Percentiles rank a stretch among this genome's conserved stretches.
phyloP scores from a whole-genome alignment of 2,797 vertebrate species.

The Phataginus tetradactyla region DNA sequence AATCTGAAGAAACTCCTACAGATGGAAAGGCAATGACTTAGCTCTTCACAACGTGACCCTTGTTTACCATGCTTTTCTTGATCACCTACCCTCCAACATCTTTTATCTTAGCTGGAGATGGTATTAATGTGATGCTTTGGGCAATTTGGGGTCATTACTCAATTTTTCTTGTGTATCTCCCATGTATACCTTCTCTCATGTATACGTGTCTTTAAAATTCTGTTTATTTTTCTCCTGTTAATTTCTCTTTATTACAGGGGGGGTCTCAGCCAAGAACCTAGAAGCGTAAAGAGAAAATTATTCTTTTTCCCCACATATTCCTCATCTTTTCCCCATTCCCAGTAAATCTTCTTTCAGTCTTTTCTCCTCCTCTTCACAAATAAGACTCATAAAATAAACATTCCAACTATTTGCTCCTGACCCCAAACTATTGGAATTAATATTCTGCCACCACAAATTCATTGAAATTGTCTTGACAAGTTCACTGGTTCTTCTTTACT shows the following conservation, averaged over 20 bases:
- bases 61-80: not conserved
- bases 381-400: not conserved
- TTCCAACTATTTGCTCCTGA: not conserved
- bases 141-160: not conserved
- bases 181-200: not conserved
- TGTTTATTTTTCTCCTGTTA: not conserved
- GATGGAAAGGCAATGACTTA: not conserved
- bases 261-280: not conserved
- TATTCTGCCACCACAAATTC: not conserved
- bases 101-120: not conserved
- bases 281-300: not conserved
- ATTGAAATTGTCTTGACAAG: not conserved
- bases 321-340: not conserved
- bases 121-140: not conserved
- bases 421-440: not conserved
- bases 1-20: not conserved
- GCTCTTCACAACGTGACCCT: not conserved
- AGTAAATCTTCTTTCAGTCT: not conserved
- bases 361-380: not conserved
- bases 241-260: not conserved
- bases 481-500: not conserved
- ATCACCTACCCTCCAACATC: not conserved
- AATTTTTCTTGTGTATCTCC: not conserved
- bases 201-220: not conserved
- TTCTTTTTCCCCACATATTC: not conserved